Percentiles rank a stretch among this genome's conserved stretches.
These are phyloP conservation scores for Microctonus aethiopoides DNA, from an alignment of 2,888 invertebrate species.

Conservation along the genomic window DNA sequence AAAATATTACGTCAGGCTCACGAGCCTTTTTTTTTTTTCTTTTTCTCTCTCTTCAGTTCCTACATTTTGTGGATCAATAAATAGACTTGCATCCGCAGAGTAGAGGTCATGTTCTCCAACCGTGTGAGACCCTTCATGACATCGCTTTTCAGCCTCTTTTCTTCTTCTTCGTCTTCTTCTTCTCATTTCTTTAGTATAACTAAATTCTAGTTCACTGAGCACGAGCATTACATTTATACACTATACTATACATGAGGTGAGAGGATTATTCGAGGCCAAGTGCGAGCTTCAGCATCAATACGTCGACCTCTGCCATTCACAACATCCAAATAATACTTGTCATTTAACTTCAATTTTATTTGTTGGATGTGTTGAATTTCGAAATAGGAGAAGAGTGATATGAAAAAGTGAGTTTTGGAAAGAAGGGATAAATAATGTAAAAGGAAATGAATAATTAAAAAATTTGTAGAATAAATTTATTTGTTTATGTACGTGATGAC, in stretches of 20 bases:
- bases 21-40: constrained; percentile 45
- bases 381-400: no score
- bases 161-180: background rate
- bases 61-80: constrained; percentile 53
- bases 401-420: no score
- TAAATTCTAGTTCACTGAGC: background rate
- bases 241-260: background rate
- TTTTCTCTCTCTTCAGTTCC: constrained; percentile 48
- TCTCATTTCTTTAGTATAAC: background rate
- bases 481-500: no score
- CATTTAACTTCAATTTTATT: background rate
- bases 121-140: constrained; percentile 21
- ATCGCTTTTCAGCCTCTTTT: background rate
- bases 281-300: constrained; percentile 8
- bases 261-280: constrained; percentile 23
- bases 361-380: no score
- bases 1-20: constrained; percentile 53
- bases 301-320: background rate
- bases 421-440: no score
- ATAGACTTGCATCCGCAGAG: constrained; percentile 49
- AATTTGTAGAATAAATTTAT: no score
- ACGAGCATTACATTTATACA: background rate
- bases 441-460: no score
- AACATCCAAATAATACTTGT: background rate
- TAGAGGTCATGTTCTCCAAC: constrained; percentile 30